These are phyloP conservation scores for Ichneumoninae sp. DNA, from an alignment of 2,888 invertebrate genomes.

Conservation along the genomic window DNA sequence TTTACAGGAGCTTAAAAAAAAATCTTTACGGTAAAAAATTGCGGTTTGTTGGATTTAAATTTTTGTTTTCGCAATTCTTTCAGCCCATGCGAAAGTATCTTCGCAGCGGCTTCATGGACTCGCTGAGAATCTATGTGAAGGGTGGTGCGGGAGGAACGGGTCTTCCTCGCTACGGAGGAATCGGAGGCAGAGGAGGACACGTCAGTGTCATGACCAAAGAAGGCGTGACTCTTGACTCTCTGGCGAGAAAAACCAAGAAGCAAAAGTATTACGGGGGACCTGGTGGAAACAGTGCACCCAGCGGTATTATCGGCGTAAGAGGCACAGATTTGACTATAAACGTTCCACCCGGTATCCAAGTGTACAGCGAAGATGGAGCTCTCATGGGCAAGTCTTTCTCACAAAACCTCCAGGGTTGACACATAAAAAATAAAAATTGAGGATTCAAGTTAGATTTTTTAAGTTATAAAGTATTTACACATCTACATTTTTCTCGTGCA, in stretches of 20 bases:
- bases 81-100: slow-evolving; percentile 85
- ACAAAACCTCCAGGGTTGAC: background rate
- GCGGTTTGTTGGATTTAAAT: background rate
- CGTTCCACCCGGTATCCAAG: slow-evolving; percentile 93
- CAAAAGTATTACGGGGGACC: slow-evolving; percentile 88
- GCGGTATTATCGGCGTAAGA: slow-evolving; percentile 90
- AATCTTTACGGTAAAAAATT: background rate
- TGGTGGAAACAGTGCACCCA: slow-evolving; percentile 91
- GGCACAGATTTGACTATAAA: slow-evolving; percentile 90
- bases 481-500: no score
- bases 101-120: slow-evolving; percentile 89
- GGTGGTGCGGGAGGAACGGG: slow-evolving; percentile 94
- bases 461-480: no score
- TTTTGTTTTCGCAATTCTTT: background rate
- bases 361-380: slow-evolving; percentile 89
- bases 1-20: background rate
- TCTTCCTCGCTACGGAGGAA: slow-evolving; percentile 92
- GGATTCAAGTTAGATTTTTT: no score
- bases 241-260: slow-evolving; percentile 85
- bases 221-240: slow-evolving; percentile 85
- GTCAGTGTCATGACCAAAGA: slow-evolving; percentile 90
- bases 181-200: slow-evolving; percentile 96
- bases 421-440: slow-evolving; percentile 22
- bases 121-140: slow-evolving; percentile 90
- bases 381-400: slow-evolving; percentile 85